Conservation (phyloP, 2,797 vertebrate species). For the Epinephelus malabaricus region DNA sequence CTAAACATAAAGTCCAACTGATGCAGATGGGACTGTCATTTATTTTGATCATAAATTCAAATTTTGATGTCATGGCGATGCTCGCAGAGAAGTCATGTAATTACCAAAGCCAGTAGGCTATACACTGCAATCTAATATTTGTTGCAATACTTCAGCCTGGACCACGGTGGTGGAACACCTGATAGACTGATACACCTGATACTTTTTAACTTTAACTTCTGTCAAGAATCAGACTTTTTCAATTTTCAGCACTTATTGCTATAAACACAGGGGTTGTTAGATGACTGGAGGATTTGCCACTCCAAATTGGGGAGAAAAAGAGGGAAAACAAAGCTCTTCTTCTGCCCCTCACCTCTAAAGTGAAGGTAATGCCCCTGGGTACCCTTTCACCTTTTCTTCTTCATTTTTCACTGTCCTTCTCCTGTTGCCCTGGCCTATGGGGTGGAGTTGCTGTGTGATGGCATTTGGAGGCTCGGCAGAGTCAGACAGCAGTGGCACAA, state of each 20-base stretch:
- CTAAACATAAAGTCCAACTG: no score
- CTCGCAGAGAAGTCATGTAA: no score
- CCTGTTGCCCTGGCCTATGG: constrained; percentile 59
- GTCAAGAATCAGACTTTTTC: no score
- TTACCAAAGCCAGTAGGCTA: no score
- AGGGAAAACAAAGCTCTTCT: neutral
- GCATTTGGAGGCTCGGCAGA: constrained; percentile 54
- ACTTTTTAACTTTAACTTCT: no score
- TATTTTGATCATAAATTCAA: no score
- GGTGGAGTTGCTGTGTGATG: constrained; percentile 48
- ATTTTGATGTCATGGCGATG: no score
- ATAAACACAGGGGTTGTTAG: neutral
- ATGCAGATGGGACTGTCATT: no score
- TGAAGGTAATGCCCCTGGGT: constrained; percentile 8
- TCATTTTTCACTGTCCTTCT: constrained; percentile 29
- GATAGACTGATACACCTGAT: no score
- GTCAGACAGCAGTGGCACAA: constrained; percentile 38
- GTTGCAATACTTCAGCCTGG: neutral
- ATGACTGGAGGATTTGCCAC: neutral
- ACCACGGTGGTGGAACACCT: neutral
- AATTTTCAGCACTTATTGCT: neutral
- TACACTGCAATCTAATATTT: no score
- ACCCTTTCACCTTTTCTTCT: constrained; percentile 28
- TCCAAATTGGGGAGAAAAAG: neutral
- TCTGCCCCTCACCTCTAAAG: neutral